Evolutionary conservation across 2,888 invertebrate species (phyloP), one percentile per base, ranked within the genome.

Genomic region (Hemicrepidius hirtus): DNA sequence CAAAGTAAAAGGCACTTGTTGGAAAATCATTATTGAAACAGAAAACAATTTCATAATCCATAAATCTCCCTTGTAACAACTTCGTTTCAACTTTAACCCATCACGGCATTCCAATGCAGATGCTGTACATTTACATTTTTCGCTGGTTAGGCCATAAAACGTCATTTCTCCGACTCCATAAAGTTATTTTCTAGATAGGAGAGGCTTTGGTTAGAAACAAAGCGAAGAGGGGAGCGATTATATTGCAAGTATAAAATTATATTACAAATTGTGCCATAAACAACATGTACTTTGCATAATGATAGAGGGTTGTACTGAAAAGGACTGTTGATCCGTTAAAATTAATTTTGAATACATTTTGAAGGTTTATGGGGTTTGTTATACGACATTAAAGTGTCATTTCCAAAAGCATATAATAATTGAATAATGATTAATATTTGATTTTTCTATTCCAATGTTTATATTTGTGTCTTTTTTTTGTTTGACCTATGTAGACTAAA

Each of bases 71-170:
- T 18, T 55, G n/a, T 49, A 49, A 40, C 49, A 49, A 35, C 63
- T 28, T 32, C 2, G 35, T 63, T 35, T 49, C 59, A 60, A 41
- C 59, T 63, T 46, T 49, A 41, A 49, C 63, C 63, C 63, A 63
- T 63, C 49, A 28, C 49, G 35, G 46, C 46, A 63, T 63, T 63
- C 63, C 46, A 46, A 44, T 63, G 63, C 63, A 49, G 63, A 63
- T 28, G 32, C 46, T 32, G 49, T n/a, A n/a, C 32, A 32, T 49
- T 63, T 49, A 49, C 63, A 63, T 63, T 63, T 60, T 60, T 49
- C 44, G 20, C 49, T 21, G 63, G 63, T 44, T 46, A 32, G 32
- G 63, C 46, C 20, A 49, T 16, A 55, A 55, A 55, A 1, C 40
- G 40, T 40, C 40, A 6, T 40, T 40, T 3, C 40, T 40, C 13